Percentiles rank a stretch among this genome's conserved stretches.
These are phyloP conservation scores for Papilio xuthus DNA, from an alignment of 1,140 invertebrate genomes.

Conservation along the genomic window DNA sequence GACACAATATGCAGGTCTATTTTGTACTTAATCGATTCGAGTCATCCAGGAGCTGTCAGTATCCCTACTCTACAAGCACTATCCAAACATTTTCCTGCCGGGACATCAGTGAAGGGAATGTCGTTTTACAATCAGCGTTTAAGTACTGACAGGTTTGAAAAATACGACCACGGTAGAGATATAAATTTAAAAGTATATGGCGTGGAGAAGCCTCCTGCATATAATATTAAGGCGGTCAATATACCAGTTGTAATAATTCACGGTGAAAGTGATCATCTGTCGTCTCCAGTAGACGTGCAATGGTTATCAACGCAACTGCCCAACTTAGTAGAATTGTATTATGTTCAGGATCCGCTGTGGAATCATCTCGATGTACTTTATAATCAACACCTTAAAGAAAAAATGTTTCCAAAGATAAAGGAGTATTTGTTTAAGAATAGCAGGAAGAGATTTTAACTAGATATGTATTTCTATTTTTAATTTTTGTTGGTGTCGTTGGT, in stretches of 20 bases:
- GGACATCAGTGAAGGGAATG: conserved; percentile 86
- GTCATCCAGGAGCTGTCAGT: conserved; percentile 55
- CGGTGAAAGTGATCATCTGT: conserved; percentile 37
- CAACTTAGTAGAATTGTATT: not conserved
- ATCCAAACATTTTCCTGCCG: conserved; percentile 87
- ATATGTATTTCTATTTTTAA: not conserved
- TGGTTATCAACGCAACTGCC: not conserved
- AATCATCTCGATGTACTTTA: conserved; percentile 20
- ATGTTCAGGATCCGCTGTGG: not conserved
- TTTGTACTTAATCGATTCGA: conserved; percentile 45
- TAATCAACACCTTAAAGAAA: not conserved
- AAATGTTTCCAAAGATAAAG: conserved; percentile 11
- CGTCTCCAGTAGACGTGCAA: not conserved
- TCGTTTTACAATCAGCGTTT: conserved; percentile 83
- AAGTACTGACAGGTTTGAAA: conserved; percentile 63
- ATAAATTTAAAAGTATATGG: conserved; percentile 80
- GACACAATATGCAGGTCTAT: conserved; percentile 46
- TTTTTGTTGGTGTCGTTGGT: not conserved
- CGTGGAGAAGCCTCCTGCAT: conserved; percentile 74
- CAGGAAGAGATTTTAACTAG: not conserved
- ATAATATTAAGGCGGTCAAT: conserved; percentile 78
- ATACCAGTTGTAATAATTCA: conserved; percentile 69
- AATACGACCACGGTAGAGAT: conserved; percentile 81
- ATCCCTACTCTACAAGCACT: conserved; percentile 46
- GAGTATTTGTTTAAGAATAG: conserved; percentile 13